Percentiles rank a stretch among this genome's conserved stretches.
Evolutionary conservation across 2,888 invertebrate species (phyloP).

Genomic region (Andrena fulva): DNA sequence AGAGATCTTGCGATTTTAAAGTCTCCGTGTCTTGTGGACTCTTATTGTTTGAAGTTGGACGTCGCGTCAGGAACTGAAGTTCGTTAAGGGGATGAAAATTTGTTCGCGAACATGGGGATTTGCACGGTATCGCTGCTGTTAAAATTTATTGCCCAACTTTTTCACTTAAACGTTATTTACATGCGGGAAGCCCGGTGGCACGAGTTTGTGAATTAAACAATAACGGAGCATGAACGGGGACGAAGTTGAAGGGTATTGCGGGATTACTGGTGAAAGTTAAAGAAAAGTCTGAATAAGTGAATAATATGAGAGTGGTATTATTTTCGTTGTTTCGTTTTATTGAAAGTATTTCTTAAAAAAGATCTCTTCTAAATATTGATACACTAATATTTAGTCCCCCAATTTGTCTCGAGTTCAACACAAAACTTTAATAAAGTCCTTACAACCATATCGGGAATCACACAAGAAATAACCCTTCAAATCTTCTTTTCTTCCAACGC

Average conservation of each 20-base stretch:
- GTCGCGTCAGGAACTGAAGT: slow-evolving; percentile 1
- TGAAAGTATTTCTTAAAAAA: too few species aligned
- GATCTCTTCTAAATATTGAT: too few species aligned
- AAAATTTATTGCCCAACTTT: slow-evolving; percentile 51
- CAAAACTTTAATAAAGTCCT: too few species aligned
- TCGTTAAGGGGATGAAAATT: slow-evolving; percentile 41
- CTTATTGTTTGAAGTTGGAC: neutral
- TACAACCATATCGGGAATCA: too few species aligned
- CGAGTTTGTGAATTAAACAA: slow-evolving; percentile 30
- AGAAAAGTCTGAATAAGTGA: too few species aligned
- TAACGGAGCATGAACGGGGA: neutral
- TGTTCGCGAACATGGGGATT: slow-evolving; percentile 1
- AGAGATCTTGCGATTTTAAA: neutral
- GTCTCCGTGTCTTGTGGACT: too few species aligned
- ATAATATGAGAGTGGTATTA: too few species aligned
- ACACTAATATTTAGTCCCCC: too few species aligned
- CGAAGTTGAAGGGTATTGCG: neutral
- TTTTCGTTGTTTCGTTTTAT: too few species aligned
- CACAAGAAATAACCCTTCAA: too few species aligned
- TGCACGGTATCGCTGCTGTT: slow-evolving; percentile 20
- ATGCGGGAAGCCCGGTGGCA: neutral
- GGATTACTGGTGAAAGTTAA: neutral
- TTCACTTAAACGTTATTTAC: slow-evolving; percentile 48
- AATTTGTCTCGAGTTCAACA: too few species aligned
- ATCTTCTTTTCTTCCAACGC: too few species aligned